Conservation (phyloP, 2,113 vertebrate species). For the Myotis yumanensis region DNA sequence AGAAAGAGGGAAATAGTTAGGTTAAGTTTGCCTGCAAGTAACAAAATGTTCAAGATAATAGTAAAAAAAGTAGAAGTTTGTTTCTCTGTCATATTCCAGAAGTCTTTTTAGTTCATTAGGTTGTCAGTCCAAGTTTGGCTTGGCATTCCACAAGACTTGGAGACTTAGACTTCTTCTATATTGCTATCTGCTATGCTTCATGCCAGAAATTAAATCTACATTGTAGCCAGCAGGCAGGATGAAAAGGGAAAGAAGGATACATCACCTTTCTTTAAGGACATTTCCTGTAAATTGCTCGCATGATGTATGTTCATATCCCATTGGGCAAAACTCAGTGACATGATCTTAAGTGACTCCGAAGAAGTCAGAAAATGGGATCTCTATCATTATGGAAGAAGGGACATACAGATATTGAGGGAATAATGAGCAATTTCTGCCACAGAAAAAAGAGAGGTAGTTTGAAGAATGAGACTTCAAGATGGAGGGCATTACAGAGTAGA, state of each 20-base stretch:
- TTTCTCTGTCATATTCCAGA: not conserved
- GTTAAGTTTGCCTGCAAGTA: not conserved
- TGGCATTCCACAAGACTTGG: not conserved
- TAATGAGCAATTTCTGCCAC: not conserved
- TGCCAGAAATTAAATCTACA: not conserved
- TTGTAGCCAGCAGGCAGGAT: not conserved
- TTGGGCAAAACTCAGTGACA: not conserved
- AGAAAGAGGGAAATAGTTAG: not conserved
- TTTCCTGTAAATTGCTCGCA: not conserved
- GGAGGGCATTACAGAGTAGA: not conserved
- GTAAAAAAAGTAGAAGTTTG: not conserved
- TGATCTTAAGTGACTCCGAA: not conserved
- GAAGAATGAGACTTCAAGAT: conserved; percentile 11
- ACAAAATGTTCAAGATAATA: not conserved
- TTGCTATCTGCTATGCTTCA: not conserved
- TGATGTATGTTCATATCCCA: not conserved
- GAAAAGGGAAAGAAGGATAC: not conserved
- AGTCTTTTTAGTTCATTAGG: not conserved
- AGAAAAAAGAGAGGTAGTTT: conserved; percentile 6
- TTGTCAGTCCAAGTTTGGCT: not conserved
- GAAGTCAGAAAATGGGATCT: not conserved
- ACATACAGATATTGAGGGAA: not conserved
- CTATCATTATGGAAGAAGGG: not conserved
- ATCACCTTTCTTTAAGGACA: not conserved
- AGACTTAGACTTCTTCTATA: not conserved